A percentile compares a stretch with the other conserved stretches of the same genome.
phyloP scores from a whole-genome alignment of 2,113 vertebrate species.

The Fukomys damarensis region DNA sequence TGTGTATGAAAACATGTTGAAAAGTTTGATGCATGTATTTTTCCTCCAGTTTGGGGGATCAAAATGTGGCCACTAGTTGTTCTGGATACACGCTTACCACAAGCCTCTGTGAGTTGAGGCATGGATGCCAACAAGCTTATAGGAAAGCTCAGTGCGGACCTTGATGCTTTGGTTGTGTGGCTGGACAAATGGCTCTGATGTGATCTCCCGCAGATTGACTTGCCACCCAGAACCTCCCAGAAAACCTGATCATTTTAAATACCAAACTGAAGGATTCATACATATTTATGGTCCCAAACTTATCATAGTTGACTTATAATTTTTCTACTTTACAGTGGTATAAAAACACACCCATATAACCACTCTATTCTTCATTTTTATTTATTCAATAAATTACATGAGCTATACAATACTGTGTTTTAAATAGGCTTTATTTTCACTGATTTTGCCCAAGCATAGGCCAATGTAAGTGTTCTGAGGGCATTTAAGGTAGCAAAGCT shows the following conservation, averaged over 20 bases:
- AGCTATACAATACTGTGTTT: neutral
- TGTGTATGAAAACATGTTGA: constrained; percentile 47
- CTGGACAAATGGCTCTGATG: neutral
- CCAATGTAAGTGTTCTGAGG: neutral
- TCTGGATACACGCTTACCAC: constrained; percentile 31
- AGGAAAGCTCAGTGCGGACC: neutral
- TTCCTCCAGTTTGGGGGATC: neutral
- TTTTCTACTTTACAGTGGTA: neutral
- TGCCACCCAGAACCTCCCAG: neutral
- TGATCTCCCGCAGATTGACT: neutral
- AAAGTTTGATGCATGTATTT: constrained; percentile 12
- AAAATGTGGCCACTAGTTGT: constrained; percentile 46
- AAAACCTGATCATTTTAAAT: neutral
- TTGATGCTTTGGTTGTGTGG: neutral
- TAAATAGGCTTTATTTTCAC: neutral
- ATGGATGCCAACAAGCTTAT: neutral
- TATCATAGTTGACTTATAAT: neutral
- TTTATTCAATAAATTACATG: neutral
- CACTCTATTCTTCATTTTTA: neutral
- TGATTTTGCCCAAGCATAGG: neutral
- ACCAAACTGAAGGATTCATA: neutral
- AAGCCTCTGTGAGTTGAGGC: constrained; percentile 53
- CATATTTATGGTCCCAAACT: neutral
- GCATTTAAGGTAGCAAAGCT: neutral
- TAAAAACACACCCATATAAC: neutral